Percentiles rank a stretch among this genome's conserved stretches.
phyloP scores from a whole-genome alignment of 2,113 vertebrate species.

The Chaenocephalus aceratus region DNA sequence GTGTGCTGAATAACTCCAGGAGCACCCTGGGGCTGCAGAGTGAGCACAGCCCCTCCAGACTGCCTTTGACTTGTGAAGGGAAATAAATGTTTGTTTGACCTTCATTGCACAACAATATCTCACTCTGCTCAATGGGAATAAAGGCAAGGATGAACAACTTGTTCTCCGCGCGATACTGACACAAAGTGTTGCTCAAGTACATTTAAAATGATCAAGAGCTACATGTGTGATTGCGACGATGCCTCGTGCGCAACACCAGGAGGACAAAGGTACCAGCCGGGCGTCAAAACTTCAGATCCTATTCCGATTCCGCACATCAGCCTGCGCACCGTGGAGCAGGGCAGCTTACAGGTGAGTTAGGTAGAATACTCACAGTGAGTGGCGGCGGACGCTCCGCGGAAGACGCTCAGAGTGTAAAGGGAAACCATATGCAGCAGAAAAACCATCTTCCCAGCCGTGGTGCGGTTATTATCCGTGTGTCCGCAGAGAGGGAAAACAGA shows the following conservation, averaged over 20 bases:
- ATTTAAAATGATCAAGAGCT: not conserved
- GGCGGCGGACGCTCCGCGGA: constrained; percentile 75
- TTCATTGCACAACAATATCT: constrained; percentile 18
- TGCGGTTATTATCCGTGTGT: constrained; percentile 59
- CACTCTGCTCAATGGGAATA: not conserved
- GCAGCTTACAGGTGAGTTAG: constrained; percentile 60
- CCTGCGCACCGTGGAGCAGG: not conserved
- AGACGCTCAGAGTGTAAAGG: constrained; percentile 59
- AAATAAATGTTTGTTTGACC: constrained; percentile 52
- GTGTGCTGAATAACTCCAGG: not conserved
- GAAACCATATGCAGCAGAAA: constrained; percentile 55
- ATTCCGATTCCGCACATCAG: not conserved
- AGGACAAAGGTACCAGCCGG: not conserved
- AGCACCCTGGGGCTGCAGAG: not conserved
- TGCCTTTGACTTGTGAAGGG: not conserved
- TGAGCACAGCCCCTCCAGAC: not conserved
- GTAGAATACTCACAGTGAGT: constrained; percentile 78
- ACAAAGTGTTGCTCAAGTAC: not conserved
- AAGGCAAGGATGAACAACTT: constrained; percentile 26
- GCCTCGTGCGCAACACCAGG: not conserved
- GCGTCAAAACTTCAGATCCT: constrained; percentile 2
- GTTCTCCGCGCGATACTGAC: not conserved
- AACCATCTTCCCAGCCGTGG: constrained; percentile 67
- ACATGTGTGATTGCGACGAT: not conserved
- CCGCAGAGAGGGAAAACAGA: constrained; percentile 12